Evolutionary conservation across 2,797 vertebrate genomes (phyloP), one percentile per base, ranked within the genome.

Genomic region (Scolopax bukidnonensis): DNA sequence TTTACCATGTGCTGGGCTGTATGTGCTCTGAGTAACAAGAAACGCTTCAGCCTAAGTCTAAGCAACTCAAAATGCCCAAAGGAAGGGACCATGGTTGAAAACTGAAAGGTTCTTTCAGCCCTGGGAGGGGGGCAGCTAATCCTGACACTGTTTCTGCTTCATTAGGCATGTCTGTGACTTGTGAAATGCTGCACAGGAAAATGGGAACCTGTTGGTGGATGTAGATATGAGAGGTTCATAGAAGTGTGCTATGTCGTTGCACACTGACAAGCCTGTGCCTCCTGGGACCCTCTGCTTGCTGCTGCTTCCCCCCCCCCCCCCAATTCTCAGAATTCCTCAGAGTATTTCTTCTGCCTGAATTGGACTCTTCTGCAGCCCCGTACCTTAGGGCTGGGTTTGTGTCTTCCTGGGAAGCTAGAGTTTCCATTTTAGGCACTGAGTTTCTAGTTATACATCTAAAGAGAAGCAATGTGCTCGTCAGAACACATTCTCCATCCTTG

Each of bases 111-210:
- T 86, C 43, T 63, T 85, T 57, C 20, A 84, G 33, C 14, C 36
- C 2, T 6, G 24, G 50, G 27, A 64, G n/a, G 8, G 9, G 14
- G 19, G 6, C 28, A 91, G 36, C 50, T 84, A 69, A 91, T 56
- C 56, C 53, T 60, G 47, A 48, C 59, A 54, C 70, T 65, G 14
- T 59, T 91, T 88, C 87, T 91, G 48, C 63, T 92, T 89, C 71
- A 27, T 82, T 65, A 81, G 50, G 40, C 3, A 3, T 16, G 24
- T 40, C 41, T 71, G 64, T 74, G 65, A 79, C 51, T 10, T 81
- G 33, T 71, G 60, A 91, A 78, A 33, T 30, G 30, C 47, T 63
- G 33, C 59, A 68, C 12, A 28, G 50, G 60, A 83, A 89, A 79
- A 80, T 16, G 33, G 41, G 71, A 74, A 74, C 53, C 13, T 2